Evolutionary conservation across 2,113 vertebrate genomes (phyloP).

Genomic region (Micromys minutus): DNA sequence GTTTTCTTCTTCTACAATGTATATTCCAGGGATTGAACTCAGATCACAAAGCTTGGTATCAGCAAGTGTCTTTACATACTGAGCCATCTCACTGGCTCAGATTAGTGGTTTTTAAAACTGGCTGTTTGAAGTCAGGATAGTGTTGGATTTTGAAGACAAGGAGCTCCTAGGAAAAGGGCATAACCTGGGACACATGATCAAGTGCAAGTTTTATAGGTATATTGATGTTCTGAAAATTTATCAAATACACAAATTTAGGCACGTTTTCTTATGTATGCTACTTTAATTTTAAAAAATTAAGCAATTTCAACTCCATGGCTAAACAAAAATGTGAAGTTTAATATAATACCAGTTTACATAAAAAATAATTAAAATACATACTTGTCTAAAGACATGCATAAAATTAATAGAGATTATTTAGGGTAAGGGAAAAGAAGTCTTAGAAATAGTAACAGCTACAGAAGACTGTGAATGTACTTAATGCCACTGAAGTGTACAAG

Average conservation of each 20-base stretch:
- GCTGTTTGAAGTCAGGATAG: conserved; percentile 17
- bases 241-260: not conserved
- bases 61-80: not conserved
- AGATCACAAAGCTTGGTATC: not conserved
- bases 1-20: not conserved
- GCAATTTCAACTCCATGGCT: conserved; percentile 7
- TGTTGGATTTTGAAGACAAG: not conserved
- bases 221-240: conserved; percentile 37
- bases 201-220: not conserved
- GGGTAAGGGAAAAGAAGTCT: not conserved
- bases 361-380: not conserved
- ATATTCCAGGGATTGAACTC: not conserved
- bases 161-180: not conserved
- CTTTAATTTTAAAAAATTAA: conserved; percentile 50
- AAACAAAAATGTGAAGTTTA: conserved; percentile 34
- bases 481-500: not conserved
- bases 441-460: not conserved
- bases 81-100: not conserved
- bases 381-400: conserved; percentile 16
- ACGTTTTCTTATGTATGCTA: not conserved
- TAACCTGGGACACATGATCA: not conserved
- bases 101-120: conserved; percentile 35
- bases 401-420: conserved; percentile 26
- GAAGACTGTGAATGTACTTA: conserved; percentile 13
- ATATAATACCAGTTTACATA: conserved; percentile 6